Evolutionary conservation across 1,140 invertebrate genomes (phyloP), one percentile per base, ranked within the genome.

Genomic region (Procambarus clarkii): DNA sequence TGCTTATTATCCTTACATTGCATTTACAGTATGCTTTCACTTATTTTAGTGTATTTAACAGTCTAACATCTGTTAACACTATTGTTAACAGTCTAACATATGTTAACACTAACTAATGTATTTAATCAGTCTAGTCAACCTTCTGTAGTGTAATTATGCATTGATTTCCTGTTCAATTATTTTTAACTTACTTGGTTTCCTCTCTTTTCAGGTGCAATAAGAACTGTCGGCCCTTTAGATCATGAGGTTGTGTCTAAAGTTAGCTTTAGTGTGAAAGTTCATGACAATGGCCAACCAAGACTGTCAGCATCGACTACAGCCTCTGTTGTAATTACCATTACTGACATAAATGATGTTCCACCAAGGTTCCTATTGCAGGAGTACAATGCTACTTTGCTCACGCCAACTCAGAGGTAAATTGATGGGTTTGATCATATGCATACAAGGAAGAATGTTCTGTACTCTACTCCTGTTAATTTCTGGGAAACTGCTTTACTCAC

Each of bases 281-380:
- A 96, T 45, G 98, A 99, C 95, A 95, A 97, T 93, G 98, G 98
- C 3, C 94, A 93, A 69, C 98, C 98, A 8, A 96, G 96, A 77
- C 94, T 98, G 48, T 96, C 96, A 8, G 97, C 98, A 9, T 96
- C 96, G 96, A 96, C 99, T 93, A n/a, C 92, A 44, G 93, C 95
- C 21, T 89, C 94, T 74, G 94, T 96, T 50, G 95, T 95, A 89
- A 93, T 96, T 44, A 95, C 96, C 1, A 96, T 99, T 0, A 96
- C 97, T 92, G 98, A 99, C 94, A 96, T 98, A 44, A 99, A 99
- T 94, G 98, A 99, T 94, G 98, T 98, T 93, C 95, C 97, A 0
- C 98, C 98, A 0, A 95, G 95, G 54, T 99, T 99, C 93, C 93
- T 94, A 85, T 93, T 46, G 58, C 83, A 86, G n/a, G 79, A 87